Percentiles rank a stretch among this genome's conserved stretches.
These are phyloP conservation scores for Struthidea cinerea DNA, from an alignment of 2,113 vertebrate species.

Conservation along the genomic window DNA sequence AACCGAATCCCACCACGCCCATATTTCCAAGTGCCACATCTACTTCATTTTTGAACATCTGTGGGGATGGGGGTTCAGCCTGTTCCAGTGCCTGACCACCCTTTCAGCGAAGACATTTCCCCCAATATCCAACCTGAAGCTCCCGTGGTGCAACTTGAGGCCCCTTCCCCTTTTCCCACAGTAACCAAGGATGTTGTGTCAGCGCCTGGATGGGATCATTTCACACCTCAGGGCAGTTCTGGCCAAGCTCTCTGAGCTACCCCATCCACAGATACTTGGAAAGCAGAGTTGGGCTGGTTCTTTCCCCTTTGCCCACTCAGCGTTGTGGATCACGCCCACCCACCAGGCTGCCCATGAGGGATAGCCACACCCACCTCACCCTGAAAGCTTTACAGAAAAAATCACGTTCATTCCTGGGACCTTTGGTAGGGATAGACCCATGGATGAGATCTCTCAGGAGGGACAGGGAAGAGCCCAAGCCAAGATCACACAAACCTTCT, in stretches of 20 bases:
- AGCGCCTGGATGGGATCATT: not conserved
- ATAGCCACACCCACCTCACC: not conserved
- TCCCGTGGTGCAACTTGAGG: accelerated
- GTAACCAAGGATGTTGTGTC: accelerated
- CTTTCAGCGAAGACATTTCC: not conserved
- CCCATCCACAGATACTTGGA: not conserved
- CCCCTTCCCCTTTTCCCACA: not conserved
- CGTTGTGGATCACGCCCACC: accelerated
- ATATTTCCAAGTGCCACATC: not conserved
- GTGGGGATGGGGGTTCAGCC: not conserved
- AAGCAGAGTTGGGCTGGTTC: not conserved
- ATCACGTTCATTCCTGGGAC: not conserved
- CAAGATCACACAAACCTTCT: not conserved
- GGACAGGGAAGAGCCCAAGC: not conserved
- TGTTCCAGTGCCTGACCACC: not conserved
- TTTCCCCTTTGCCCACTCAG: not conserved
- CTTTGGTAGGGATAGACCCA: not conserved
- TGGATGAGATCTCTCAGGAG: not conserved
- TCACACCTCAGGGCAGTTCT: not conserved
- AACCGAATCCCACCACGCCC: not conserved
- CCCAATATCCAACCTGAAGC: not conserved
- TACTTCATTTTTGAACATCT: not conserved
- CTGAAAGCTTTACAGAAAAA: not conserved
- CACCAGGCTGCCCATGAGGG: accelerated
- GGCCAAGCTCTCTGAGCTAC: not conserved